These are phyloP conservation scores for Chelon auratus DNA, from an alignment of 2,797 vertebrate species.

Conservation along the genomic window DNA sequence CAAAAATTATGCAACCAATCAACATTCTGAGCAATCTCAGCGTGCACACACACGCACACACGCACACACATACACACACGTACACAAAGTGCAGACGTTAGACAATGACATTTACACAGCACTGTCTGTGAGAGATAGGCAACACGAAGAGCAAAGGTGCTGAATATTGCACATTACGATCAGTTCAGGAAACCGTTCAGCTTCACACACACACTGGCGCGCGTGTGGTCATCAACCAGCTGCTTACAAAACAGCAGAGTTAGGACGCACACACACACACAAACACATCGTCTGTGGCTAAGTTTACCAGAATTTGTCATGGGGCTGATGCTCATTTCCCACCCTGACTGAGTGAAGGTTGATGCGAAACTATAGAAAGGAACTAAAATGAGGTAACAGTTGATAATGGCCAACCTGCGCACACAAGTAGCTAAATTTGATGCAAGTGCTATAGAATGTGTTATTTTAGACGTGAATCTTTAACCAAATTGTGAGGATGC, in stretches of 20 bases:
- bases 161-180: conserved; percentile 89
- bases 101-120: conserved; percentile 66
- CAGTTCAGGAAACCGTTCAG: conserved; percentile 58
- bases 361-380: conserved; percentile 45
- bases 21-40: conserved; percentile 39
- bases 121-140: conserved; percentile 70
- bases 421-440: conserved; percentile 20
- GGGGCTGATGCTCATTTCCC: conserved; percentile 49
- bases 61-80: conserved; percentile 21
- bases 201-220: conserved; percentile 49
- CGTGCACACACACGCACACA: conserved; percentile 26
- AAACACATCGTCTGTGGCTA: conserved; percentile 10
- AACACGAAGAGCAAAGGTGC: conserved; percentile 73
- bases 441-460: conserved; percentile 16
- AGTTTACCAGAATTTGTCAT: conserved; percentile 46
- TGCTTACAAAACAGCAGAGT: conserved; percentile 31
- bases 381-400: conserved; percentile 78
- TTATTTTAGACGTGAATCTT: background rate
- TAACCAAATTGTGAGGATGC: conserved; percentile 14
- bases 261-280: background rate
- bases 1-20: conserved; percentile 56
- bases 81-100: conserved; percentile 70
- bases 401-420: conserved; percentile 52
- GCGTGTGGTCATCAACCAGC: conserved; percentile 2
- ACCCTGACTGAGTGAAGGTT: conserved; percentile 52